phyloP scores from a whole-genome alignment of 2,888 invertebrate genomes.

The Chrysina gloriosa region DNA sequence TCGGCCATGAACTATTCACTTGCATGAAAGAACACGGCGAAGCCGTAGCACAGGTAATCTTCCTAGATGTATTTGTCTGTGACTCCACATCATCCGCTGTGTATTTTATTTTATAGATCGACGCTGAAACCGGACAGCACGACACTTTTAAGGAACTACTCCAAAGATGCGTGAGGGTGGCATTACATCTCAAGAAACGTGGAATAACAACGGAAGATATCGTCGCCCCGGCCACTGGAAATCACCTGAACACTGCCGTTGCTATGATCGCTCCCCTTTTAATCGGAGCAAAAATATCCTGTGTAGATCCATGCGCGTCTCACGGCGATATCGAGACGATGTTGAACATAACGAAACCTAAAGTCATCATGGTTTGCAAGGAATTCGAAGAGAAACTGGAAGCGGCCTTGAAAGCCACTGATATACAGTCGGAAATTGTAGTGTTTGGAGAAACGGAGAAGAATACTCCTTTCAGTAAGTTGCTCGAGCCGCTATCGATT shows the following conservation, averaged over 20 bases:
- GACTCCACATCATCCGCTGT: not conserved
- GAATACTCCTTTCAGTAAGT: constrained; percentile 39
- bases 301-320: constrained; percentile 40
- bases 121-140: constrained; percentile 62
- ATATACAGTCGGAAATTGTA: constrained; percentile 42
- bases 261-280: constrained; percentile 64
- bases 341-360: constrained; percentile 44
- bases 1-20: constrained; percentile 14
- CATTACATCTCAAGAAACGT: constrained; percentile 58
- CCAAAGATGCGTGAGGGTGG: constrained; percentile 62
- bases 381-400: constrained; percentile 38
- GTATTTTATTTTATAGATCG: constrained; percentile 58
- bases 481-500: constrained; percentile 26
- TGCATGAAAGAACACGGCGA: constrained; percentile 1
- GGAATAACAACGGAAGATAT: constrained; percentile 63
- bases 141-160: constrained; percentile 62
- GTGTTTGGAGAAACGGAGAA: constrained; percentile 43
- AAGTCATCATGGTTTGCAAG: constrained; percentile 45
- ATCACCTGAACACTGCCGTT: constrained; percentile 61
- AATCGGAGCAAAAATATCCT: constrained; percentile 56
- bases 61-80: constrained; percentile 44
- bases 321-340: constrained; percentile 44
- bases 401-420: constrained; percentile 34
- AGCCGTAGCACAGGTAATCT: constrained; percentile 18
- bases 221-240: constrained; percentile 63